These are phyloP conservation scores for Acleris sparsana DNA, from an alignment of 2,888 invertebrate genomes.

Conservation along the genomic window DNA sequence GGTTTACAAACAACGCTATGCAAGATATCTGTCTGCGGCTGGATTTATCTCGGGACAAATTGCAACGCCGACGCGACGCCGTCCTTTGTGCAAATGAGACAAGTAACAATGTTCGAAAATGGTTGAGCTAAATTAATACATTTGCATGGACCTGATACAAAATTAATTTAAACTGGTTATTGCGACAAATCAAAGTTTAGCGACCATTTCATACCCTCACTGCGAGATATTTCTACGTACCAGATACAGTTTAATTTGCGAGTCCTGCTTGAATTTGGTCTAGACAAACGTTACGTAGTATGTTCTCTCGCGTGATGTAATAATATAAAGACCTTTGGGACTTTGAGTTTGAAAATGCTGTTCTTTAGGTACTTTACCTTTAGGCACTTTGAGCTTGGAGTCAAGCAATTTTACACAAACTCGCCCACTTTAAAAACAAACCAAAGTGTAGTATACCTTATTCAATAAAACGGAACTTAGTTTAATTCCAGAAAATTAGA, in stretches of 20 bases:
- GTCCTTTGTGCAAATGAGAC: slow-evolving; percentile 73
- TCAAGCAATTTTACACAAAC: too few species aligned
- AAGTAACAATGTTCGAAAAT: slow-evolving; percentile 66
- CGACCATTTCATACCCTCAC: slow-evolving; percentile 18
- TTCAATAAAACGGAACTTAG: neutral
- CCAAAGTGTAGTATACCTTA: neutral
- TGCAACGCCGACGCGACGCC: slow-evolving; percentile 55
- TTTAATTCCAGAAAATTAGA: neutral
- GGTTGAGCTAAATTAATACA: slow-evolving; percentile 68
- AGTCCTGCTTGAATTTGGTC: neutral
- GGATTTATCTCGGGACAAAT: slow-evolving; percentile 78
- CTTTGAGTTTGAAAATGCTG: too few species aligned
- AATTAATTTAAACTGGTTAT: slow-evolving; percentile 41
- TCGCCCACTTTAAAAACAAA: too few species aligned
- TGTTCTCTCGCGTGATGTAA: neutral
- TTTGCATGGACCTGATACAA: slow-evolving; percentile 50
- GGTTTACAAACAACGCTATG: slow-evolving; percentile 56
- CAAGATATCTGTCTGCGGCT: slow-evolving; percentile 73
- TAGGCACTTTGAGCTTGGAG: too few species aligned
- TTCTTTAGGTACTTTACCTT: too few species aligned
- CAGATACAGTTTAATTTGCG: neutral
- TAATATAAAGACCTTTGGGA: too few species aligned
- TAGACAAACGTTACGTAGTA: neutral
- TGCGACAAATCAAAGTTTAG: slow-evolving; percentile 21
- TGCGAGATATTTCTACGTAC: neutral